Evolutionary conservation across 2,797 vertebrate species (phyloP).

Genomic region (Acipenser ruthenus): DNA sequence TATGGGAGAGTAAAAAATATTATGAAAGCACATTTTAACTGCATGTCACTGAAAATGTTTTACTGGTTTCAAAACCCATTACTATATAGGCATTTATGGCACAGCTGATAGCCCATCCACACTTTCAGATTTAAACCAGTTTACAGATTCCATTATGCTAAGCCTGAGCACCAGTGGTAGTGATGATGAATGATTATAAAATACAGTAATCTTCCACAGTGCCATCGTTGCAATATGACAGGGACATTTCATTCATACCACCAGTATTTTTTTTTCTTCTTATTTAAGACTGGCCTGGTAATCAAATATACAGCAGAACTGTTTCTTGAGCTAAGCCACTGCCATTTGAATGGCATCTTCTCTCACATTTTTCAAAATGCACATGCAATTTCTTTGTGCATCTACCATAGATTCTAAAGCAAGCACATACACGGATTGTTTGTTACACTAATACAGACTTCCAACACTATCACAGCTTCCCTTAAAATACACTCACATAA

Average conservation of each 20-base stretch:
- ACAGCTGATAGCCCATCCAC: slow-evolving; percentile 62
- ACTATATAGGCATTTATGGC: slow-evolving; percentile 52
- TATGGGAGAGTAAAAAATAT: too few species aligned
- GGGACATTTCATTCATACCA: slow-evolving; percentile 74
- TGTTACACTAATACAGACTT: slow-evolving; percentile 46
- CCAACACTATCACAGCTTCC: slow-evolving; percentile 45
- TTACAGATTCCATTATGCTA: slow-evolving; percentile 80
- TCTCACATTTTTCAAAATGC: slow-evolving; percentile 36
- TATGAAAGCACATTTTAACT: neutral
- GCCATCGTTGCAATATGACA: slow-evolving; percentile 64
- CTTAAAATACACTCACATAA: slow-evolving; percentile 24
- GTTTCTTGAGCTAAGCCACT: slow-evolving; percentile 70
- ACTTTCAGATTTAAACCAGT: slow-evolving; percentile 74
- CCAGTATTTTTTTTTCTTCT: slow-evolving; percentile 66
- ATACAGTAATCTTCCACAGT: slow-evolving; percentile 69
- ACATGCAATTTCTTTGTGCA: slow-evolving; percentile 22
- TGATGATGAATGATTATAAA: slow-evolving; percentile 74
- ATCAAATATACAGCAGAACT: slow-evolving; percentile 72
- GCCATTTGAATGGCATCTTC: slow-evolving; percentile 65
- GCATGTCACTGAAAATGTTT: slow-evolving; percentile 42
- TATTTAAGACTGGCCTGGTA: slow-evolving; percentile 71
- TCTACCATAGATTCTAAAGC: neutral
- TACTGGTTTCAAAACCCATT: slow-evolving; percentile 53
- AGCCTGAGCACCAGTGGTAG: slow-evolving; percentile 66
- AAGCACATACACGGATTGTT: slow-evolving; percentile 41